Percentiles rank a stretch among this genome's conserved stretches.
Evolutionary conservation across 2,797 vertebrate genomes (phyloP).

Genomic region (Nannoperca obscura): DNA sequence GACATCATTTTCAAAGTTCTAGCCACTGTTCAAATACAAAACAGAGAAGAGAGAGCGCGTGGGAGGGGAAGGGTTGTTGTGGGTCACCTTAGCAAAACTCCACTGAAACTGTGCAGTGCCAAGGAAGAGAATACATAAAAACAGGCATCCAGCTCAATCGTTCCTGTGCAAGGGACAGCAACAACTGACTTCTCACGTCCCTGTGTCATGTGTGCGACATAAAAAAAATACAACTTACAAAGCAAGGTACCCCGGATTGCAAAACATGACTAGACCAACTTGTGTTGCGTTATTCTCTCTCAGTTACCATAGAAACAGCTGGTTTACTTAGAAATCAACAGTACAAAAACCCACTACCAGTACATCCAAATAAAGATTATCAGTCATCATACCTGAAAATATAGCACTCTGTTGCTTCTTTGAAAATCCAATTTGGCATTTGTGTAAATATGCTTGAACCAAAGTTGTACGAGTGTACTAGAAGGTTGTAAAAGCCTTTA

Average conservation of each 20-base stretch:
- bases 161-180: conserved; percentile 34
- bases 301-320: conserved; percentile 40
- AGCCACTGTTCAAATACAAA: conserved; percentile 73
- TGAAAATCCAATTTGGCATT: conserved; percentile 53
- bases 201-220: conserved; percentile 56
- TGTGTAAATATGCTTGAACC: conserved; percentile 38
- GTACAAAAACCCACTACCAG: conserved; percentile 61
- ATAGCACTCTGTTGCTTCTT: conserved; percentile 35
- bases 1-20: conserved; percentile 73
- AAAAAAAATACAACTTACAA: conserved; percentile 59
- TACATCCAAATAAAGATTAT: conserved; percentile 60
- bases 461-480: conserved; percentile 21
- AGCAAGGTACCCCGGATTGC: conserved; percentile 32
- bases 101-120: conserved; percentile 61
- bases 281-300: conserved; percentile 51
- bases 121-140: conserved; percentile 57
- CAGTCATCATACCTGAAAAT: conserved; percentile 69
- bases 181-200: conserved; percentile 39
- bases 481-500: conserved; percentile 43
- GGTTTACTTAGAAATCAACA: conserved; percentile 49
- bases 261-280: conserved; percentile 54
- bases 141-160: conserved; percentile 44
- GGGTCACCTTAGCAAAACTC: conserved; percentile 58
- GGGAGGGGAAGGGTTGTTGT: background rate
- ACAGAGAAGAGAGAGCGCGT: conserved; percentile 46